A percentile compares a stretch with the other conserved stretches of the same genome.
These are phyloP conservation scores for Hassar affinis DNA, from an alignment of 2,113 vertebrate species.

Conservation along the genomic window DNA sequence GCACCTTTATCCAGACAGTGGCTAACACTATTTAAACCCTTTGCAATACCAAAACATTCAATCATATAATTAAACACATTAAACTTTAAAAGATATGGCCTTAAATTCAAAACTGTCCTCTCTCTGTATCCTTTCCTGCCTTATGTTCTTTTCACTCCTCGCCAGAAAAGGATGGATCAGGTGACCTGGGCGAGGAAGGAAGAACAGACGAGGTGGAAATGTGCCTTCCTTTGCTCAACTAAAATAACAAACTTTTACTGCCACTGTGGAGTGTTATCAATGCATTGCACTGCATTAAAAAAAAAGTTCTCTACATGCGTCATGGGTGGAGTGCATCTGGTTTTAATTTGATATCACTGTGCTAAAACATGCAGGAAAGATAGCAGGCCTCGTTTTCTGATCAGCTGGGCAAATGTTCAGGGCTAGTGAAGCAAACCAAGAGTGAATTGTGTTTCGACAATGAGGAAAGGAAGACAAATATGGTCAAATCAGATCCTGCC, in stretches of 20 bases:
- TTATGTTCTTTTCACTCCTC: slow-evolving; percentile 6
- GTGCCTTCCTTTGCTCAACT: slow-evolving; percentile 47
- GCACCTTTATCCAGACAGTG: neutral
- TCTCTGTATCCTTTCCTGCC: slow-evolving; percentile 28
- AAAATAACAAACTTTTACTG: slow-evolving; percentile 48
- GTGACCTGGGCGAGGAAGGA: slow-evolving; percentile 51
- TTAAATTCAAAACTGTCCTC: slow-evolving; percentile 26
- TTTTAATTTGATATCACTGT: slow-evolving; percentile 36
- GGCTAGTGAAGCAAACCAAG: slow-evolving; percentile 45
- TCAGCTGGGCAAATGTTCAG: slow-evolving; percentile 16
- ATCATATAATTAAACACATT: too few species aligned
- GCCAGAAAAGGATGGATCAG: slow-evolving; percentile 51
- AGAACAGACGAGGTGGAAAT: slow-evolving; percentile 55
- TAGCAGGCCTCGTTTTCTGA: neutral
- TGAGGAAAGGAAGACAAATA: slow-evolving; percentile 59
- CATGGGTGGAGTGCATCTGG: slow-evolving; percentile 32
- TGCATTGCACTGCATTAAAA: neutral
- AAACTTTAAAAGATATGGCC: neutral
- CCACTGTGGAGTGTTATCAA: slow-evolving; percentile 15
- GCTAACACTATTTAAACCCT: neutral
- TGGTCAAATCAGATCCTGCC: slow-evolving; percentile 60
- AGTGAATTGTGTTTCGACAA: slow-evolving; percentile 30
- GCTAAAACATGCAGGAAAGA: slow-evolving; percentile 5
- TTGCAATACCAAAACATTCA: neutral
- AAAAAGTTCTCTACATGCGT: neutral